Base-by-base conservation (phyloP, 2,113 vertebrate species). In the Dasyprocta punctata region DNA sequence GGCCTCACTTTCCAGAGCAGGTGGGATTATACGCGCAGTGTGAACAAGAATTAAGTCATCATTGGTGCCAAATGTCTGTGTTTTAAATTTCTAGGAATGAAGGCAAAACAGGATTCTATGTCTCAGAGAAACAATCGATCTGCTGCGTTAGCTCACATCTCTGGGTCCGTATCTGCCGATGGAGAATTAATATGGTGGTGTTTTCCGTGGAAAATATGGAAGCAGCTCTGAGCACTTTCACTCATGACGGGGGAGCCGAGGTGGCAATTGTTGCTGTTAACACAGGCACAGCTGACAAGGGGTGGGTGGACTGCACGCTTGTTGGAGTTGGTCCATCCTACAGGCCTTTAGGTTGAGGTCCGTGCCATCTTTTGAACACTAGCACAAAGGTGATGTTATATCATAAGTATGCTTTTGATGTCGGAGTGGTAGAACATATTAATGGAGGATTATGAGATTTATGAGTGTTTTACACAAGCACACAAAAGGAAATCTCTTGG, bases 121-220 rank as follows among this genome's bases (percentile, higher is more conserved):
- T 99, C 99, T 26, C 99, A 99, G 98, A 99, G 99, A 97, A 99
- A 99, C 98, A 99, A 99, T 96, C 99, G 99, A 0, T 99, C 99
- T 65, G 99, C 99, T 78, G 99, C 99, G 0, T 99, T 99, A 0
- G 99, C 1, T 47, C 14, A 30, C 28, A 99, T 97, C 99, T 99
- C 92, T 99, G 99, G 99, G 99, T 99, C 94, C 99, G 99, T 97
- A 99, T 99, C 98, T 99, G 98, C 97, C 99, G 99, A 96, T 98
- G 99, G 86, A 99, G 99, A 30, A 99, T 99, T 98, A 99, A 99
- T 94, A 98, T 98, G 98, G 99, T 99, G 89, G 99, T 99, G 44
- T 97, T 99, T 97, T 99, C 99, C 16, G 99, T 99, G 99, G 99
- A 99, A 89, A 99, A 99, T 95, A 99, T 99, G 3, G 99, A 99